A percentile compares a stretch with the other conserved stretches of the same genome.
These are phyloP conservation scores for Sminthurinus aureus DNA, from an alignment of 2,888 invertebrate species.

Conservation along the genomic window DNA sequence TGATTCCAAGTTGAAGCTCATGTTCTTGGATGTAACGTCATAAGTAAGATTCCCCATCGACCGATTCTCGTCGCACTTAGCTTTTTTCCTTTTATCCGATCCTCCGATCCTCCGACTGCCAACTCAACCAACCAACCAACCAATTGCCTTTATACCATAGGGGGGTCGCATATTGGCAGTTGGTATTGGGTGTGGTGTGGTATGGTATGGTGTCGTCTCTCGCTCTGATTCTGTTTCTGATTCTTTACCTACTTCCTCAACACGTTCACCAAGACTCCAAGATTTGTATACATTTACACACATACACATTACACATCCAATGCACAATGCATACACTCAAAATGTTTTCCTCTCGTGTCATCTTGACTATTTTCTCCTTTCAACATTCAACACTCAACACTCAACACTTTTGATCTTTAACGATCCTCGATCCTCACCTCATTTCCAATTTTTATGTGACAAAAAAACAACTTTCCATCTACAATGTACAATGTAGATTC, in stretches of 20 bases:
- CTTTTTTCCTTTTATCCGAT: constrained; percentile 20
- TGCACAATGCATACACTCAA: not conserved
- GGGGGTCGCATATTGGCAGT: not conserved
- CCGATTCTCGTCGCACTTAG: constrained; percentile 32
- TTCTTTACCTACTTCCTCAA: not conserved
- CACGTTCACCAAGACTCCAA: too few species aligned
- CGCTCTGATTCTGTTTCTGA: not conserved
- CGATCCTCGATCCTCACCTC: not conserved
- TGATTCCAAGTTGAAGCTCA: not conserved
- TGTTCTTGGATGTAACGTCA: not conserved
- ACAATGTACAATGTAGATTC: too few species aligned
- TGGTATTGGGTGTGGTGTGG: constrained; percentile 7
- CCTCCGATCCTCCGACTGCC: not conserved
- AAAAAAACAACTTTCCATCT: not conserved
- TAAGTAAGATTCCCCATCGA: constrained; percentile 29
- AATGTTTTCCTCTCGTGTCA: constrained; percentile 9
- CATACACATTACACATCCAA: too few species aligned
- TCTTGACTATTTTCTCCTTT: not conserved
- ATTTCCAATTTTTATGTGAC: not conserved
- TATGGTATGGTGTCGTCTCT: not conserved
- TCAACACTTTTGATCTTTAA: not conserved
- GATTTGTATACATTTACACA: too few species aligned
- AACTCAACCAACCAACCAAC: constrained; percentile 19
- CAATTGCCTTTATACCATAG: not conserved
- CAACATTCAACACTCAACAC: not conserved